Evolutionary conservation across 1,140 invertebrate species (phyloP).

Genomic region (Drosophila sturtevanti): DNA sequence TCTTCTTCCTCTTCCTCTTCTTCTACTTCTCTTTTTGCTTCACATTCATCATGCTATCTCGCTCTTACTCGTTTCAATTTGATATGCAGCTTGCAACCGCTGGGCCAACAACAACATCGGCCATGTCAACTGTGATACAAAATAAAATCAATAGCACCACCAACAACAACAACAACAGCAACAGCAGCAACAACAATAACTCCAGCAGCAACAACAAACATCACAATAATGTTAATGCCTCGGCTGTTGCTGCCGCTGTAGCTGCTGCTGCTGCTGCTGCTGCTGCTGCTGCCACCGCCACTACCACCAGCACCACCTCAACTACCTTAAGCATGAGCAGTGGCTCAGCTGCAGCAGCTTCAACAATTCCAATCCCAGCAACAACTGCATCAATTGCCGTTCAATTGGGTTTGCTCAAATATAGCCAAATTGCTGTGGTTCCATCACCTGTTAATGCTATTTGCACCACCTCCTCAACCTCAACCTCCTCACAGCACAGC

Average conservation of each 20-base stretch:
- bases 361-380: conserved; percentile 16
- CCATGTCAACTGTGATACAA: conserved; percentile 57
- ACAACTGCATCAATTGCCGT: conserved; percentile 23
- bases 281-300: conserved; percentile 22
- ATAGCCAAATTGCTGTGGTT: neutral
- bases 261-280: conserved; percentile 18
- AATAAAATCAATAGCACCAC: conserved; percentile 32
- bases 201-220: conserved; percentile 24
- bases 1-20: neutral
- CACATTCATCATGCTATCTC: too few species aligned
- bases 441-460: conserved; percentile 5
- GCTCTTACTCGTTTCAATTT: neutral
- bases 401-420: neutral
- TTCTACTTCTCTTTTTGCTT: too few species aligned
- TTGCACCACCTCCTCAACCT: conserved; percentile 13
- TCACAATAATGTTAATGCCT: conserved; percentile 9
- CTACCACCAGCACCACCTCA: neutral
- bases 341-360: conserved; percentile 15
- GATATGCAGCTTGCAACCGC: conserved; percentile 30
- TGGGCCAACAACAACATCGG: conserved; percentile 48
- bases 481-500: conserved; percentile 24
- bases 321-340: neutral
- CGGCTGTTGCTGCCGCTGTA: neutral
- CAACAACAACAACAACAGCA: conserved; percentile 30
- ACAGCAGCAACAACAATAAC: conserved; percentile 32